These are phyloP conservation scores for Protophormia terraenovae DNA, from an alignment of 2,888 invertebrate genomes.

Conservation along the genomic window DNA sequence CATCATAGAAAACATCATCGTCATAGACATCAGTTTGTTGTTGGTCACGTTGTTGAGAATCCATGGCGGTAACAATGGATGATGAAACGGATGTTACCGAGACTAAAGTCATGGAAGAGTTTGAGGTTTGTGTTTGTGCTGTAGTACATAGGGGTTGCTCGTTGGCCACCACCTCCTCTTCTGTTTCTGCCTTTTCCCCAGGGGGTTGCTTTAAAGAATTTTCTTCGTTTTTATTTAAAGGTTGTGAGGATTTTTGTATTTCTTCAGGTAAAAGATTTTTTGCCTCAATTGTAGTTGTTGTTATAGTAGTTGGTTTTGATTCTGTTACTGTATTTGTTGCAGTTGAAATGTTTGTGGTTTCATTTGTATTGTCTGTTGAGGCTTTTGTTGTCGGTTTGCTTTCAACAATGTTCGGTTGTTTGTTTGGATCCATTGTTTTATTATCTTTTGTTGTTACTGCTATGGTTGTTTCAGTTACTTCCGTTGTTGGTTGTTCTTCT, in stretches of 20 bases:
- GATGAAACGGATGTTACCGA: conserved; percentile 66
- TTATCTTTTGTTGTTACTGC: conserved; percentile 28
- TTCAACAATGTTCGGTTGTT: conserved; percentile 25
- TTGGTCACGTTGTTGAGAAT: conserved; percentile 63
- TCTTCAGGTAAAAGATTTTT: background rate
- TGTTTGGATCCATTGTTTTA: conserved; percentile 42
- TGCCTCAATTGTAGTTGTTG: background rate
- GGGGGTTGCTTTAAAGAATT: background rate
- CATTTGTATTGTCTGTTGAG: conserved; percentile 54
- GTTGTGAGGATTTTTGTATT: background rate
- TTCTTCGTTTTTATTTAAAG: background rate
- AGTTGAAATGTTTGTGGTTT: conserved; percentile 64
- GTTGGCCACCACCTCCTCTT: background rate
- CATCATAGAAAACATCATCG: conserved; percentile 80
- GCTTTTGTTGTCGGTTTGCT: conserved; percentile 48
- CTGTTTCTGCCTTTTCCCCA: background rate
- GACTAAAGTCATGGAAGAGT: conserved; percentile 58
- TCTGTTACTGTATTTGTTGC: conserved; percentile 34
- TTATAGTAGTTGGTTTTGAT: conserved; percentile 35
- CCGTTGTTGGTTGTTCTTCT: conserved; percentile 29
- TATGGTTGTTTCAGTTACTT: conserved; percentile 39
- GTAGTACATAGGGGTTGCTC: conserved; percentile 30
- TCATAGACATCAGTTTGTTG: conserved; percentile 70
- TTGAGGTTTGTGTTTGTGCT: conserved; percentile 40
- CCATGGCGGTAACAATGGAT: conserved; percentile 49